Base-by-base conservation (phyloP, 2,113 vertebrate genomes). In the Dinomys branickii region DNA sequence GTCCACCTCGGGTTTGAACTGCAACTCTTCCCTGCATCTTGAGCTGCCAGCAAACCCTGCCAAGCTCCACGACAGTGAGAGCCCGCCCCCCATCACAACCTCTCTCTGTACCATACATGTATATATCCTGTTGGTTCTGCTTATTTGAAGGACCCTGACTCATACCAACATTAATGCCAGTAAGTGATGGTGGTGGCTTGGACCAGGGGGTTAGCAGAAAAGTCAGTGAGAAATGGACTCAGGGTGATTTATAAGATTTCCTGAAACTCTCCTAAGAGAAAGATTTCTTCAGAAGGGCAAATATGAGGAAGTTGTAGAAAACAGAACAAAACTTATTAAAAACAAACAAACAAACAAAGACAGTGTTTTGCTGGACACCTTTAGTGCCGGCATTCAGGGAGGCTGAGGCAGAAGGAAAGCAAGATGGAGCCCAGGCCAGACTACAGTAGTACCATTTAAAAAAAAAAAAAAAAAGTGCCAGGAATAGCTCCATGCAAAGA, bases 21-120 rank as follows among this genome's bases (percentile, higher is more conserved):
- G 24, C 4, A 44, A 12, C 16, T 56, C 85, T 2, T n/a, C 26
- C 10, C 58, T 3, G 3, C 13, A 16, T 63, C 44, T 82, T 30
- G 1, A 67, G 47, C 63, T 86, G 16, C 54, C 4, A 16, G 22
- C 7, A 2, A 47, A 69, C 10, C 54, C 65, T 82, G 5, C 4
- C 7, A 26, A 38, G 50, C 5, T 16, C 22, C 80, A 56, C 2
- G 52, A 67, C 10, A 7, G 28, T 0, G 0, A 1, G 19, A 44
- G 28, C 38, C 63, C 9, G 19, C 50, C 7, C 67, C 56, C 30
- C 3, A 9, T 47, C 67, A 47, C 4, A 59, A 12, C 13, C 20
- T 59, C 81, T 26, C 33, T 59, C 41, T 58, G 7, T 38, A 20
- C n/a, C 73, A 17, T 65, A 3, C 2, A 26, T 26, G 26, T 28